These are phyloP conservation scores for Hylyphantes graminicola DNA, from an alignment of 1,140 invertebrate genomes.

Conservation along the genomic window DNA sequence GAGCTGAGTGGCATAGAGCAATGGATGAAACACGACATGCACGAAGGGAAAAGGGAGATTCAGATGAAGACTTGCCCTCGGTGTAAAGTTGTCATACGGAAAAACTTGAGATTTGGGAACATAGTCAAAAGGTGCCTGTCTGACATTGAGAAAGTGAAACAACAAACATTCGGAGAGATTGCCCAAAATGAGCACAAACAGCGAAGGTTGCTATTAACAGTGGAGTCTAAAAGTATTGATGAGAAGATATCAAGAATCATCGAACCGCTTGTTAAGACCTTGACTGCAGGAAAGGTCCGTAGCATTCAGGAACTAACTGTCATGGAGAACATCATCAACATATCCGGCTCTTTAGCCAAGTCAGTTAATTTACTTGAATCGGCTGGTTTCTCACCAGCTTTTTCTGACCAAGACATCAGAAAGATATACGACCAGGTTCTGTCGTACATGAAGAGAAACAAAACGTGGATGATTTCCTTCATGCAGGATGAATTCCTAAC, in stretches of 20 bases:
- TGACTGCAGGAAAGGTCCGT: background rate
- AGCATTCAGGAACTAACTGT: conserved; percentile 19
- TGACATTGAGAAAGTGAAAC: conserved; percentile 74
- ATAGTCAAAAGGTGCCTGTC: conserved; percentile 71
- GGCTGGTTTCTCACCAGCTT: no score
- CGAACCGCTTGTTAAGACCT: background rate
- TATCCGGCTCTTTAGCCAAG: background rate
- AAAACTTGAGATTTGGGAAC: conserved; percentile 74
- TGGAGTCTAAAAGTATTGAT: background rate
- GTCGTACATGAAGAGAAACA: background rate
- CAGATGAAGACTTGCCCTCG: conserved; percentile 74
- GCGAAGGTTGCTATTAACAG: background rate
- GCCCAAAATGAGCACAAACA: background rate
- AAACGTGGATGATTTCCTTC: conserved; percentile 19
- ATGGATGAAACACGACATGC: conserved; percentile 68
- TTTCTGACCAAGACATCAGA: background rate
- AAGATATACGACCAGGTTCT: background rate
- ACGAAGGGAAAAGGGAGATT: conserved; percentile 65
- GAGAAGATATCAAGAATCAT: background rate
- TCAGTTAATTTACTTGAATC: background rate
- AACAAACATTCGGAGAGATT: conserved; percentile 62
- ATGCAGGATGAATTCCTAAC: conserved; percentile 27
- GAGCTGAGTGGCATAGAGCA: conserved; percentile 72
- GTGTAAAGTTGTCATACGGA: conserved; percentile 75
- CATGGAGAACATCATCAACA: conserved; percentile 41